phyloP scores from a whole-genome alignment of 1,140 invertebrate species.

The Globodera ellingtonae region DNA sequence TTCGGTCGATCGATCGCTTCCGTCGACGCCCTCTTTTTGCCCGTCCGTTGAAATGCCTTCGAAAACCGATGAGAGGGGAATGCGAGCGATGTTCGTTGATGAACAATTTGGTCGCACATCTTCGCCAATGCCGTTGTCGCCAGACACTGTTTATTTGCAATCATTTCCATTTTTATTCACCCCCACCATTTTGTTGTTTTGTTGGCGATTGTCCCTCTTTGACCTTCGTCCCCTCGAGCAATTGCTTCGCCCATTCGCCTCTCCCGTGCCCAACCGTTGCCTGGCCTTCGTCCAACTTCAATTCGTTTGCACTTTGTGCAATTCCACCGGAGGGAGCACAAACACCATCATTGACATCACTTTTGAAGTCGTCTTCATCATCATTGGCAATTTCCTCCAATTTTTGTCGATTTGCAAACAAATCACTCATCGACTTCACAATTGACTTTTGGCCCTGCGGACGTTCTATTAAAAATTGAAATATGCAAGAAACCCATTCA shows the following conservation, averaged over 20 bases:
- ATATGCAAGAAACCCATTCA: too few species aligned
- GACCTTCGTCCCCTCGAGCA: slow-evolving; percentile 49
- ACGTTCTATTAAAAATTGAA: background rate
- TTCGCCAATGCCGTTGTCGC: background rate
- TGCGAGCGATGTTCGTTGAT: background rate
- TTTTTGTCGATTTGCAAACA: slow-evolving; percentile 44
- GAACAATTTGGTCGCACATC: background rate
- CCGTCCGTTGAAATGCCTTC: background rate
- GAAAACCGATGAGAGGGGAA: background rate
- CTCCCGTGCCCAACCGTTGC: slow-evolving; percentile 59
- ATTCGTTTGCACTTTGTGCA: slow-evolving; percentile 5
- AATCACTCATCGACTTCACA: slow-evolving; percentile 58
- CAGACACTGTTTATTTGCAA: background rate
- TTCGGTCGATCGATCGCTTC: background rate
- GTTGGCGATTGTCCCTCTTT: slow-evolving; percentile 24
- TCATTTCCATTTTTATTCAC: background rate
- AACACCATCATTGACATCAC: background rate
- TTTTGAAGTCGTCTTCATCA: background rate
- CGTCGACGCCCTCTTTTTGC: background rate
- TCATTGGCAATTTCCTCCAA: slow-evolving; percentile 5
- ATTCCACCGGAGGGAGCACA: background rate
- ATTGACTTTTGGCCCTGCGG: slow-evolving; percentile 16
- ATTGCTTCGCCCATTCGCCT: slow-evolving; percentile 63
- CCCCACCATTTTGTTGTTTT: slow-evolving; percentile 5
- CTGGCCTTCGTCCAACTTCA: slow-evolving; percentile 33